Conservation (phyloP, 2,797 vertebrate genomes). For the Novumbra hubbsi region DNA sequence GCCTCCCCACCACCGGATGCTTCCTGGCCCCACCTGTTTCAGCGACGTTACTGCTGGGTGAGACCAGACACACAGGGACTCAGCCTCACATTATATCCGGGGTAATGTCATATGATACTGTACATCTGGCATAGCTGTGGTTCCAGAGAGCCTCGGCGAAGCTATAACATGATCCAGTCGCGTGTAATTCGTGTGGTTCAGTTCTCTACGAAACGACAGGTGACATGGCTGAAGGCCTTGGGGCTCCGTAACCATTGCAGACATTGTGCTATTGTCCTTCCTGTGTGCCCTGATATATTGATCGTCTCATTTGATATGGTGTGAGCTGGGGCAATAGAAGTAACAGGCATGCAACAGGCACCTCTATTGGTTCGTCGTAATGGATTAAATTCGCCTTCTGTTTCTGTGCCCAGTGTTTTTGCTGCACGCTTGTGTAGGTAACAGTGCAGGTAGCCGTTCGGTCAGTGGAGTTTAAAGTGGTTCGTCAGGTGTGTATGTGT, state of each 20-base stretch:
- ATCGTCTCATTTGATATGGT: neutral
- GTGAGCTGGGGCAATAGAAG: slow-evolving; percentile 18
- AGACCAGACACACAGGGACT: neutral
- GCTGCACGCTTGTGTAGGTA: neutral
- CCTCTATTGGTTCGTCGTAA: neutral
- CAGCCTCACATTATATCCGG: neutral
- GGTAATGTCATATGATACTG: neutral
- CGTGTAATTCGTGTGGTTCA: too few species aligned
- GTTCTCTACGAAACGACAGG: too few species aligned
- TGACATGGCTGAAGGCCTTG: too few species aligned
- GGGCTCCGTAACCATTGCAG: neutral
- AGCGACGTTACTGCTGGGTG: neutral
- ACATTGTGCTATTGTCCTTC: neutral
- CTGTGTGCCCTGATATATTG: neutral
- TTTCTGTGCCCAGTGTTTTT: neutral
- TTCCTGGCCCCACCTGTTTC: neutral
- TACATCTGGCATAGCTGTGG: neutral
- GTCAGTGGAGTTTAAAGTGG: neutral
- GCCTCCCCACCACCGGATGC: neutral
- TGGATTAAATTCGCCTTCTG: slow-evolving; percentile 15
- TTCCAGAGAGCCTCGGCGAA: too few species aligned
- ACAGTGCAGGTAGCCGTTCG: slow-evolving; percentile 4
- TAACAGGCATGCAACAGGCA: neutral
- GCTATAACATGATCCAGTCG: too few species aligned
- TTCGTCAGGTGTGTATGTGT: neutral